Conservation (phyloP, 30 jellyfish, hydroid and myxozoan genomes). For the Pelagia noctiluca region DNA sequence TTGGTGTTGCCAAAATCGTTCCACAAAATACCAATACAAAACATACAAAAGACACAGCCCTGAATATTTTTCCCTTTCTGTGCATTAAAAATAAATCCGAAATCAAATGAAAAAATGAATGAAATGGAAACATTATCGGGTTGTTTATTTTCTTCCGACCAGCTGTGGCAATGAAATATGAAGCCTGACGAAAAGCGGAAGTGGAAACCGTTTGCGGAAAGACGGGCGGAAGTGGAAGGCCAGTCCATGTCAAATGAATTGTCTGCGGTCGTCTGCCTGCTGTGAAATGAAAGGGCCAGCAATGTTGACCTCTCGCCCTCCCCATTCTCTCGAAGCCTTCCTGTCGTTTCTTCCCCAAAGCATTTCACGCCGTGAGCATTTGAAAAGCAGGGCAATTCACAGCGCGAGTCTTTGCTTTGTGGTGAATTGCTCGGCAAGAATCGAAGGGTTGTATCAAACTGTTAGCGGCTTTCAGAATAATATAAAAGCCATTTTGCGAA, state of each 20-base stretch:
- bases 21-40: too few relatives aligned
- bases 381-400: conserved; percentile 75
- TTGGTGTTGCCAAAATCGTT: too few relatives aligned
- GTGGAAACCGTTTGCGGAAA: too few relatives aligned
- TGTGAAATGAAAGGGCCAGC: conserved; percentile 14
- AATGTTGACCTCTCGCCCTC: conserved; percentile 80
- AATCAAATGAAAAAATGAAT: too few relatives aligned
- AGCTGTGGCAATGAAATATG: too few relatives aligned
- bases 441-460: conserved; percentile 72
- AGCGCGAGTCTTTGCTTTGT: conserved; percentile 62
- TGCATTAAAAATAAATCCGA: too few relatives aligned
- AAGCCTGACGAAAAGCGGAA: too few relatives aligned
- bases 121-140: too few relatives aligned
- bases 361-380: conserved; percentile 67
- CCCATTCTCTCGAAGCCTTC: conserved; percentile 54
- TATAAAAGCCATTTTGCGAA: conserved; percentile 39
- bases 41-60: too few relatives aligned
- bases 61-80: too few relatives aligned
- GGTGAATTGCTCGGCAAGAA: conserved; percentile 70
- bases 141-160: too few relatives aligned
- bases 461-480: conserved; percentile 54
- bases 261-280: conserved; percentile 35
- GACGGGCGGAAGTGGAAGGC: conserved; percentile 6
- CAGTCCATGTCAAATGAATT: conserved; percentile 20
- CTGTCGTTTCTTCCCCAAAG: conserved; percentile 65